A percentile compares a stretch with the other conserved stretches of the same genome.
These are phyloP conservation scores for Poeciliopsis turneri DNA, from an alignment of 2,797 vertebrate species.

Conservation along the genomic window DNA sequence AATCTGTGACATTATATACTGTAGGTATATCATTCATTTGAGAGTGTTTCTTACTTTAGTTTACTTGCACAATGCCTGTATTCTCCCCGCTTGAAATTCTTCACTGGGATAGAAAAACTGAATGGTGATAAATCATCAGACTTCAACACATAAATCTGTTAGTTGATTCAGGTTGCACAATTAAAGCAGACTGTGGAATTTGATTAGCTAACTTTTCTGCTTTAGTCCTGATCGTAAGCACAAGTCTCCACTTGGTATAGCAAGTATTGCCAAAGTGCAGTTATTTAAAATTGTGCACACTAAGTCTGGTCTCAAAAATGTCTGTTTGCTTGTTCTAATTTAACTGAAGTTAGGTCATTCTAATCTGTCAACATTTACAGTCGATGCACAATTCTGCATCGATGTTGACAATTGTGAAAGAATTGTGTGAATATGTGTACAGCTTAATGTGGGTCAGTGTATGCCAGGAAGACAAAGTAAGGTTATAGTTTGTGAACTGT, in stretches of 20 bases:
- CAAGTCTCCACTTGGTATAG: slow-evolving; percentile 32
- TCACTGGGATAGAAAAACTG: not conserved
- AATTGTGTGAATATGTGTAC: slow-evolving; percentile 9
- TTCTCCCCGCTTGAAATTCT: not conserved
- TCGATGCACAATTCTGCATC: slow-evolving; percentile 14
- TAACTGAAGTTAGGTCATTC: slow-evolving; percentile 19
- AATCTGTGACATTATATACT: not conserved
- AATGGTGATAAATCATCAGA: slow-evolving; percentile 5
- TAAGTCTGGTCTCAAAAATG: not conserved
- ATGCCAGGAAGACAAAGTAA: slow-evolving; percentile 18
- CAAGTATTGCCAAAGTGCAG: slow-evolving; percentile 13
- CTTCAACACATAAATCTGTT: slow-evolving; percentile 18
- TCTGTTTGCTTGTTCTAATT: slow-evolving; percentile 19
- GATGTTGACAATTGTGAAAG: slow-evolving; percentile 23
- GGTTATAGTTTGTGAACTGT: slow-evolving; percentile 31
- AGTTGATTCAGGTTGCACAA: slow-evolving; percentile 36
- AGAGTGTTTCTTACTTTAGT: not conserved
- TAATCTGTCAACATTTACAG: slow-evolving; percentile 39
- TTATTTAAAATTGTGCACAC: slow-evolving; percentile 1
- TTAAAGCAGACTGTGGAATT: slow-evolving; percentile 63
- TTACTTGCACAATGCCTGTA: not conserved
- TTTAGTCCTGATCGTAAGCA: slow-evolving; percentile 16
- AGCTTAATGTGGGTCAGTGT: slow-evolving; percentile 17
- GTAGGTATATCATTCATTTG: not conserved
- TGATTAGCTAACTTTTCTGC: slow-evolving; percentile 35